phyloP scores from a whole-genome alignment of 2,797 vertebrate genomes.

The Chaetodon trifasciatus region DNA sequence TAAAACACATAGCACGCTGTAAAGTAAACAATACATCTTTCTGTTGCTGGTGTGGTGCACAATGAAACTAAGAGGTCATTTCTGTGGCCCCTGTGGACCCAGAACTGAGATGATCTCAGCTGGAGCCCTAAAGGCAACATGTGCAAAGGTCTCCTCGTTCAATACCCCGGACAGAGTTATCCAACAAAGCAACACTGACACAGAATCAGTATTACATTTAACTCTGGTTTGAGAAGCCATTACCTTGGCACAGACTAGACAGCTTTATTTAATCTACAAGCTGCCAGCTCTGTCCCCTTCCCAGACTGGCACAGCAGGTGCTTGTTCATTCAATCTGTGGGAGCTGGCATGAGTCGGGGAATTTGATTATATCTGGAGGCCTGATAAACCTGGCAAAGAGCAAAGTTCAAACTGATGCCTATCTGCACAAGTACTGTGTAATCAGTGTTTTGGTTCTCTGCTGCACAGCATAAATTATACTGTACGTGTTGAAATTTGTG shows the following conservation, averaged over 20 bases:
- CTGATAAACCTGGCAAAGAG: constrained; percentile 67
- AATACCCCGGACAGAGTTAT: constrained; percentile 58
- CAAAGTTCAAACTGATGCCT: constrained; percentile 70
- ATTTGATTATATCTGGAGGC: constrained; percentile 80
- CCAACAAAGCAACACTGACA: constrained; percentile 79
- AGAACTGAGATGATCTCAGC: constrained; percentile 54
- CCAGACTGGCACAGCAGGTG: constrained; percentile 80
- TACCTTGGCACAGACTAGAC: constrained; percentile 83
- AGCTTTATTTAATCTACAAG: constrained; percentile 85
- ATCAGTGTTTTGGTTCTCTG: constrained; percentile 41
- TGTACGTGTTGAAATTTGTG: constrained; percentile 15
- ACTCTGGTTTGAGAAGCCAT: constrained; percentile 82
- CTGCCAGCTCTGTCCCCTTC: constrained; percentile 78
- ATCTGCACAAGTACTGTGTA: constrained; percentile 42
- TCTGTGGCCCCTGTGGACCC: constrained; percentile 37
- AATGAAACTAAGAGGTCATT: constrained; percentile 29
- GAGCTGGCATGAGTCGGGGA: constrained; percentile 69
- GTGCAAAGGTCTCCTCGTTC: constrained; percentile 42
- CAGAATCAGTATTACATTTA: constrained; percentile 80
- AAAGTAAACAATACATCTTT: background rate
- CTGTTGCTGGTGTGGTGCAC: constrained; percentile 1
- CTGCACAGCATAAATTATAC: constrained; percentile 17
- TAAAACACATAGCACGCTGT: background rate
- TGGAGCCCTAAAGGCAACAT: constrained; percentile 47
- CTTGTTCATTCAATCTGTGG: constrained; percentile 79